Evolutionary conservation across 2,888 invertebrate species (phyloP).

Genomic region (Limnephilus marmoratus): DNA sequence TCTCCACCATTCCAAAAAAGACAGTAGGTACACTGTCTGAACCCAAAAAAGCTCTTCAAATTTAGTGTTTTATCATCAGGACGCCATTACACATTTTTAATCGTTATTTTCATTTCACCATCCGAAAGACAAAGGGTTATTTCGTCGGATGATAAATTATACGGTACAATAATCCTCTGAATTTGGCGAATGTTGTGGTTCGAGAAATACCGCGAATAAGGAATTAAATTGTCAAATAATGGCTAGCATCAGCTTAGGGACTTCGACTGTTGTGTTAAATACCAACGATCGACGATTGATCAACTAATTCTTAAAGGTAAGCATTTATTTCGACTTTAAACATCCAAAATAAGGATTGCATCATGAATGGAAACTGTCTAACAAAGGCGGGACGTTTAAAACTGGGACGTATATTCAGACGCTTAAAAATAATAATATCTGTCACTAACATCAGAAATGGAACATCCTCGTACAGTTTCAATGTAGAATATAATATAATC

Average conservation of each 20-base stretch:
- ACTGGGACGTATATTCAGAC: not conserved
- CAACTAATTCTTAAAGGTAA: too few species aligned
- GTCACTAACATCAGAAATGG: too few species aligned
- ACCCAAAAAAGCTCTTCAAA: not conserved
- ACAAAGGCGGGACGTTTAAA: not conserved
- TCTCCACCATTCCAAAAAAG: not conserved
- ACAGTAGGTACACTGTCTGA: too few species aligned
- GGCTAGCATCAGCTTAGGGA: not conserved
- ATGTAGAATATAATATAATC: too few species aligned
- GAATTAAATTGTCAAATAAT: not conserved
- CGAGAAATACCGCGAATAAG: not conserved
- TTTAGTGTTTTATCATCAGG: not conserved
- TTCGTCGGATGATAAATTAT: conserved; percentile 17
- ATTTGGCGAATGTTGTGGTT: not conserved
- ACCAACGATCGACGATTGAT: not conserved
- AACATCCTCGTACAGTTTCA: too few species aligned
- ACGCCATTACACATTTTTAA: not conserved
- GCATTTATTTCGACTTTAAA: not conserved
- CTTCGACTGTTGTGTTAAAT: not conserved
- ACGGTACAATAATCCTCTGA: not conserved
- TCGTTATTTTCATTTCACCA: conserved; percentile 17
- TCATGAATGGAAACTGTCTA: not conserved
- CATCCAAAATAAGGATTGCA: not conserved
- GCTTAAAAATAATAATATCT: too few species aligned
- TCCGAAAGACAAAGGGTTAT: conserved; percentile 22